Evolutionary conservation across 1,140 invertebrate genomes (phyloP).

Genomic region (Pseudomyrmex gracilis): DNA sequence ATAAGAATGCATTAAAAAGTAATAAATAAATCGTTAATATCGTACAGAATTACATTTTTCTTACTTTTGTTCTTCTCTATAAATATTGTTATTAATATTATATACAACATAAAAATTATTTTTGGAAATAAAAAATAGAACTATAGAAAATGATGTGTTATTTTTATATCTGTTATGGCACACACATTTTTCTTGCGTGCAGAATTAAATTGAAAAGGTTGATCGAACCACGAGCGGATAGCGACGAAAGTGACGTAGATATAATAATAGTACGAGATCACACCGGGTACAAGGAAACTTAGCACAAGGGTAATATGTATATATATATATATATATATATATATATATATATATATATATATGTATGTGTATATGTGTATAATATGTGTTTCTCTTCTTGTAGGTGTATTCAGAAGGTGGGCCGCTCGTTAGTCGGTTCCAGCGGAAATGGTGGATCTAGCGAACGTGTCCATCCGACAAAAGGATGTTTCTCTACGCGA

Average conservation of each 20-base stretch:
- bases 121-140: neutral
- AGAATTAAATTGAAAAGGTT: conserved; percentile 26
- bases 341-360: conserved; percentile 29
- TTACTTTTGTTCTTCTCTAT: too few relatives aligned
- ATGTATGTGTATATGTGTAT: conserved; percentile 12
- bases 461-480: conserved; percentile 75
- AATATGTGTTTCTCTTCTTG: conserved; percentile 38
- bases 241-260: conserved; percentile 55
- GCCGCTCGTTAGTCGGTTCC: conserved; percentile 66
- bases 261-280: conserved; percentile 49
- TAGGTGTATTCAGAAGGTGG: conserved; percentile 57
- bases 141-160: neutral
- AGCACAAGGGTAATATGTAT: conserved; percentile 67
- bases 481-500: conserved; percentile 73
- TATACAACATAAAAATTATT: neutral
- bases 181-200: neutral
- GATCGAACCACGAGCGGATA: conserved; percentile 42
- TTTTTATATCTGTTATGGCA: neutral
- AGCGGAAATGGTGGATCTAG: conserved; percentile 61
- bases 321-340: conserved; percentile 34
- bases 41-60: too few relatives aligned
- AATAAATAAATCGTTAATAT: neutral
- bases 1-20: neutral
- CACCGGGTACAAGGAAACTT: conserved; percentile 59
- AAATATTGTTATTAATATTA: too few relatives aligned